Evolutionary conservation across 2,113 vertebrate species (phyloP).

Genomic region (Rhynchomys soricoides): DNA sequence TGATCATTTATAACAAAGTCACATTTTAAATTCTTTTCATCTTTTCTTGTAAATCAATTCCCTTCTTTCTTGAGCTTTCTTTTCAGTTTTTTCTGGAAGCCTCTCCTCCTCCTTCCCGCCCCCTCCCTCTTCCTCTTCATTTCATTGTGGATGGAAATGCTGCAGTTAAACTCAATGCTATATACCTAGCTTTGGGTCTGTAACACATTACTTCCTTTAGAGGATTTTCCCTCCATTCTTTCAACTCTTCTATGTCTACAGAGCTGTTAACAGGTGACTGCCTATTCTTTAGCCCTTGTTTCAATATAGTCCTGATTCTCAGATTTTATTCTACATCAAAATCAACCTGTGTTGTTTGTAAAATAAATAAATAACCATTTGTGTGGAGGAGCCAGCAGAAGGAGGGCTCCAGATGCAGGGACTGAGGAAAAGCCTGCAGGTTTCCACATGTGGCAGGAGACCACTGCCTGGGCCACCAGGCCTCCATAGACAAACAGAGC

Average conservation of each 20-base stretch:
- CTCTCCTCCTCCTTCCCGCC: background rate
- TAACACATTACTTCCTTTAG: background rate
- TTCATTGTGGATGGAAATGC: constrained; percentile 32
- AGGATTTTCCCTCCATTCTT: background rate
- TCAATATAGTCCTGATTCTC: background rate
- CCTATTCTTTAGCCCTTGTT: background rate
- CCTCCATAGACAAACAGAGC: too few relatives aligned
- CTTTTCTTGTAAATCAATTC: constrained; percentile 65
- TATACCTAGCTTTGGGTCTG: background rate
- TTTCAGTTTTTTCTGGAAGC: constrained; percentile 23
- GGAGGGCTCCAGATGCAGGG: too few relatives aligned
- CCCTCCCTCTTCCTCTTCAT: background rate
- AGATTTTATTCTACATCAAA: constrained; percentile 3
- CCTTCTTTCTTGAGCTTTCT: constrained; percentile 30
- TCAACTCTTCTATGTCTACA: background rate
- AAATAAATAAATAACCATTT: background rate
- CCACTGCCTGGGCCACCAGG: too few relatives aligned
- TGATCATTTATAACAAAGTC: constrained; percentile 59
- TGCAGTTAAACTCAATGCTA: constrained; percentile 23
- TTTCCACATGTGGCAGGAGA: too few relatives aligned
- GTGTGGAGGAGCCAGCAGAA: too few relatives aligned
- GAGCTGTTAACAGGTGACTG: background rate
- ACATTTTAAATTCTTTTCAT: constrained; percentile 69
- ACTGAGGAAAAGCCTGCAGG: too few relatives aligned
- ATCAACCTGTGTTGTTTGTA: background rate